Percentiles rank a stretch among this genome's conserved stretches.
These are phyloP conservation scores for Monopterus albus DNA, from an alignment of 2,113 vertebrate genomes.

Conservation along the genomic window DNA sequence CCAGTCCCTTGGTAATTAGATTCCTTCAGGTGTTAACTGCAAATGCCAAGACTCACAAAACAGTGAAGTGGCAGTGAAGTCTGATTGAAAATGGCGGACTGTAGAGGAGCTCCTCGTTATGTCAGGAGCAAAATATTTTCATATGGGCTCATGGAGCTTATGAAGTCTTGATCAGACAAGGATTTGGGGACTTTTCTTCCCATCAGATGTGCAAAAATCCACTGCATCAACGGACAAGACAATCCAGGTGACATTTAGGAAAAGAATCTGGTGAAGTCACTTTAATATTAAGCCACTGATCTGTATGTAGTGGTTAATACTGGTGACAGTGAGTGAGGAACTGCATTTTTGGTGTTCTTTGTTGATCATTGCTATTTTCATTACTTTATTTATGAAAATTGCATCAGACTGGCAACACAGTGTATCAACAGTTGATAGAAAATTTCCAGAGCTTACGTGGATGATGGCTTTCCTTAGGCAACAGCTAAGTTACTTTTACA, in stretches of 20 bases:
- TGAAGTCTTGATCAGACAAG: constrained; percentile 65
- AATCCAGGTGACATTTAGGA: constrained; percentile 73
- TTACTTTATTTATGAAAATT: constrained; percentile 24
- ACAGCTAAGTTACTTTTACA: constrained; percentile 6
- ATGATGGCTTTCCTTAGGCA: constrained; percentile 26
- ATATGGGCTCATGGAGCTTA: constrained; percentile 31
- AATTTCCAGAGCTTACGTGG: constrained; percentile 35
- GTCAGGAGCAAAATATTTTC: constrained; percentile 41
- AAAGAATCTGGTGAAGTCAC: constrained; percentile 34
- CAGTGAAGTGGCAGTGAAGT: constrained; percentile 8
- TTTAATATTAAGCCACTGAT: constrained; percentile 62
- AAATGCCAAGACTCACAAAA: constrained; percentile 67
- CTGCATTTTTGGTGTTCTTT: background rate
- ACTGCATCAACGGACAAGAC: constrained; percentile 39
- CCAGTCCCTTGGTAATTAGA: constrained; percentile 72
- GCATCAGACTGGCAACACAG: constrained; percentile 13
- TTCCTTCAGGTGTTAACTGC: constrained; percentile 74
- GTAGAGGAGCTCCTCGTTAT: constrained; percentile 20
- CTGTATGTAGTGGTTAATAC: constrained; percentile 26
- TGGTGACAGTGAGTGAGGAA: background rate
- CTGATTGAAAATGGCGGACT: constrained; percentile 21
- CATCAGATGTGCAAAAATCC: constrained; percentile 44
- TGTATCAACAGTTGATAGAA: constrained; percentile 22
- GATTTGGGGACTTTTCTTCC: constrained; percentile 68
- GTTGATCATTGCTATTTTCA: background rate